These are phyloP conservation scores for Heteromormyrus szaboi DNA, from an alignment of 2,797 vertebrate genomes.

Conservation along the genomic window DNA sequence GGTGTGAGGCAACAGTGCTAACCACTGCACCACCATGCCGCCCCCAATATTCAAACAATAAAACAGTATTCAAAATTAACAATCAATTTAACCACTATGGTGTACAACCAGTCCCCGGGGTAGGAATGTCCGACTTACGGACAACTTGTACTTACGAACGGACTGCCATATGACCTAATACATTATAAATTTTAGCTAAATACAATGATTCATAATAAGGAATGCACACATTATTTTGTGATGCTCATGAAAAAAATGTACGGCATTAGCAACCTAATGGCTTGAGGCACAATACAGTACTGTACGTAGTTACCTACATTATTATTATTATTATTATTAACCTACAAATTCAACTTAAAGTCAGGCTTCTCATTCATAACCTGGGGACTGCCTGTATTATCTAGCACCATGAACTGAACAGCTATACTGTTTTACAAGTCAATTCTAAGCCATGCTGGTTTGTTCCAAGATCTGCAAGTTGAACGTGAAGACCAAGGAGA, in stretches of 20 bases:
- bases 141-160: neutral
- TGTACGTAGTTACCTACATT: neutral
- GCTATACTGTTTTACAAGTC: neutral
- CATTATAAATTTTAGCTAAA: neutral
- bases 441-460: neutral
- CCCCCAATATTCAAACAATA: neutral
- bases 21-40: too few species aligned
- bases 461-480: slow-evolving; percentile 74
- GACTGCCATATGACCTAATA: neutral
- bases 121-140: neutral
- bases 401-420: neutral
- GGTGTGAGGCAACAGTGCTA: too few species aligned
- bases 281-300: neutral
- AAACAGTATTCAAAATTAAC: neutral
- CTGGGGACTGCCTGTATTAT: neutral
- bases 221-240: neutral
- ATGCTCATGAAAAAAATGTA: neutral
- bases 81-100: neutral
- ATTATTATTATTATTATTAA: neutral
- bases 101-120: neutral
- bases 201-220: neutral
- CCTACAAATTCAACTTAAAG: neutral
- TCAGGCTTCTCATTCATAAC: neutral
- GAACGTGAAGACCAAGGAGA: slow-evolving; percentile 87
- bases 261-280: neutral